These are phyloP conservation scores for Callipepla squamata DNA, from an alignment of 2,113 vertebrate genomes.

Conservation along the genomic window DNA sequence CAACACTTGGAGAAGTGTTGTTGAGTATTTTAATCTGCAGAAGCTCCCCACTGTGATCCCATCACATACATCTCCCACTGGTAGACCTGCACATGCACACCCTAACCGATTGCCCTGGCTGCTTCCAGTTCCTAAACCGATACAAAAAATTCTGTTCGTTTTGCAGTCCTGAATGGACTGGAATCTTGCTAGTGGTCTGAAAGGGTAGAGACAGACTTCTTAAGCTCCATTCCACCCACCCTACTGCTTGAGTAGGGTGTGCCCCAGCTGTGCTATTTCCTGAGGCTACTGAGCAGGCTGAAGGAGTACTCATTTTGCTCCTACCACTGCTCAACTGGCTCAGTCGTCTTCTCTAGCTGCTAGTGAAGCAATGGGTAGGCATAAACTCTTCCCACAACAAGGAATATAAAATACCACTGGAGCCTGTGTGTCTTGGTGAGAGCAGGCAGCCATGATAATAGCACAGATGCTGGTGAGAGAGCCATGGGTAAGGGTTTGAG, in stretches of 20 bases:
- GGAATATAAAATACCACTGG: conserved; percentile 18
- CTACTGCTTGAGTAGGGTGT: conserved; percentile 9
- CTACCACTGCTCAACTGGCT: conserved; percentile 13
- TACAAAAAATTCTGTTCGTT: not conserved
- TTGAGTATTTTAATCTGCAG: not conserved
- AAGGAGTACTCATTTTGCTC: not conserved
- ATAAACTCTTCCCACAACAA: conserved; percentile 56
- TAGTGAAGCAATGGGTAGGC: conserved; percentile 35
- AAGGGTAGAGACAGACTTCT: not conserved
- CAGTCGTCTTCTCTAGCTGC: conserved; percentile 2
- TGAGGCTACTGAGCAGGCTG: conserved; percentile 40
- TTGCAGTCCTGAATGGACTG: not conserved
- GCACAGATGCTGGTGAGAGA: not conserved
- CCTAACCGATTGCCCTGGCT: not conserved
- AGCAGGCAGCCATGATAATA: conserved; percentile 29
- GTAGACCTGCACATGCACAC: rapidly evolving
- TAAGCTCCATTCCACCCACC: not conserved
- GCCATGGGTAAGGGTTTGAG: not conserved
- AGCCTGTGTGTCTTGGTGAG: conserved; percentile 55
- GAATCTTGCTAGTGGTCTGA: not conserved
- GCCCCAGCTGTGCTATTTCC: conserved; percentile 1
- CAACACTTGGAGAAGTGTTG: rapidly evolving
- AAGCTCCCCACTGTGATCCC: not conserved
- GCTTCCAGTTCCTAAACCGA: not conserved
- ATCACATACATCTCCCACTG: not conserved